Percentiles rank a stretch among this genome's conserved stretches.
Evolutionary conservation across 2,888 invertebrate genomes (phyloP).

Genomic region (Polyommatus icarus): DNA sequence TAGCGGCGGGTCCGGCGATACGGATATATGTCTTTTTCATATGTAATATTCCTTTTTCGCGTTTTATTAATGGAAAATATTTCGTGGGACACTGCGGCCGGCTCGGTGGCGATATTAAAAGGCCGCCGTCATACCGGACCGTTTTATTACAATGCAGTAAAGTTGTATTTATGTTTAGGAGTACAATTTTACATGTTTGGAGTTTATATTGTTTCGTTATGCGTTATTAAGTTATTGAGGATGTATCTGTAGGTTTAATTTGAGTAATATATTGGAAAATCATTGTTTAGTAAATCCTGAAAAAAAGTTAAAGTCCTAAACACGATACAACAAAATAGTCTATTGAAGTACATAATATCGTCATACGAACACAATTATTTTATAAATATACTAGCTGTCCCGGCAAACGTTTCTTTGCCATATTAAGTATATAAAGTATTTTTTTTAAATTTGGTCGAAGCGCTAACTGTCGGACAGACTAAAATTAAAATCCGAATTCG

Average conservation of each 20-base stretch:
- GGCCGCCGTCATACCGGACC: slow-evolving; percentile 67
- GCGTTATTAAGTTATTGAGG: neutral
- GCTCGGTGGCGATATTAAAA: slow-evolving; percentile 76
- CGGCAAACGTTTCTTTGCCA: too few relatives aligned
- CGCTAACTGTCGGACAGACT: too few relatives aligned
- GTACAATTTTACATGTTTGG: slow-evolving; percentile 28
- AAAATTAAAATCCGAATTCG: too few relatives aligned
- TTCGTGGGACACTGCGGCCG: slow-evolving; percentile 75
- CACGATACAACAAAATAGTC: too few relatives aligned
- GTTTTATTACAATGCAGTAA: slow-evolving; percentile 71
- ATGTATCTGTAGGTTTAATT: neutral
- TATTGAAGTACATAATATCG: too few relatives aligned
- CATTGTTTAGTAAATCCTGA: too few relatives aligned
- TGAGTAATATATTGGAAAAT: neutral
- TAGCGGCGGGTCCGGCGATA: slow-evolving; percentile 80
- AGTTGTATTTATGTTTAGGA: slow-evolving; percentile 55
- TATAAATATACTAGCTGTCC: too few relatives aligned
- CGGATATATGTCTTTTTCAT: slow-evolving; percentile 81
- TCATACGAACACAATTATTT: too few relatives aligned
- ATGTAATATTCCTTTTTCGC: slow-evolving; percentile 82
- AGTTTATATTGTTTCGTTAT: neutral
- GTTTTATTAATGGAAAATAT: slow-evolving; percentile 82
- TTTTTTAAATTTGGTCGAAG: too few relatives aligned
- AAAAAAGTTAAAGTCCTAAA: too few relatives aligned
- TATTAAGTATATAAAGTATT: too few relatives aligned